These are phyloP conservation scores for Piliocolobus tephrosceles DNA, from an alignment of 2,113 vertebrate species.

Conservation along the genomic window DNA sequence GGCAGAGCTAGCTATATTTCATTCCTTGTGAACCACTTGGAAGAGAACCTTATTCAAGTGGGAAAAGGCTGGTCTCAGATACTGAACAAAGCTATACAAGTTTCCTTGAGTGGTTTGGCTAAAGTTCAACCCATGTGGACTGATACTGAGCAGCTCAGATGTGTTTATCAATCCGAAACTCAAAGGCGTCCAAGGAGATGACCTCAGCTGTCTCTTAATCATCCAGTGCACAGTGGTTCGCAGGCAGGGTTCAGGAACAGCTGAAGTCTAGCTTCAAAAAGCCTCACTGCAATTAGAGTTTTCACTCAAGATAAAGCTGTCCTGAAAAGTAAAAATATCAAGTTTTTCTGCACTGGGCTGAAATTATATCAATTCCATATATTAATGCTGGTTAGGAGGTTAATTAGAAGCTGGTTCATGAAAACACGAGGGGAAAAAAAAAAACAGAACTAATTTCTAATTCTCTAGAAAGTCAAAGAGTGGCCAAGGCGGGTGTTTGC, in stretches of 20 bases:
- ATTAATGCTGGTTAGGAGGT: background rate
- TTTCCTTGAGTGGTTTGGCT: background rate
- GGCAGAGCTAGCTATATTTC: background rate
- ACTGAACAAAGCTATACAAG: background rate
- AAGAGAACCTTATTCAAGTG: background rate
- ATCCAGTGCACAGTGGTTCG: accelerated
- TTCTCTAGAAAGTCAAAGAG: background rate
- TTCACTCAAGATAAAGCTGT: background rate
- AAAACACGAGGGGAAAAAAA: background rate
- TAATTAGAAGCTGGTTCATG: background rate
- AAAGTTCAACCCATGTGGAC: background rate
- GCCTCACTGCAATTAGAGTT: background rate
- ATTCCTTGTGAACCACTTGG: background rate
- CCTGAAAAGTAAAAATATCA: background rate
- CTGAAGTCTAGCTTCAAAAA: background rate
- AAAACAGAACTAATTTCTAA: background rate
- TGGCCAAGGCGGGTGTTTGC: background rate
- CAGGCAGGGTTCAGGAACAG: background rate
- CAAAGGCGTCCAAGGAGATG: too few relatives aligned
- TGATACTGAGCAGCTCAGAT: too few relatives aligned
- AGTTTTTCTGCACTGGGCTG: background rate
- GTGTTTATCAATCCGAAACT: background rate
- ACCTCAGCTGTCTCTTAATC: background rate
- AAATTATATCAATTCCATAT: background rate
- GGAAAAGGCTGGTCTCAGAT: background rate